These are phyloP conservation scores for Venustoraphidia nigricollis DNA, from an alignment of 2,888 invertebrate genomes.

Conservation along the genomic window DNA sequence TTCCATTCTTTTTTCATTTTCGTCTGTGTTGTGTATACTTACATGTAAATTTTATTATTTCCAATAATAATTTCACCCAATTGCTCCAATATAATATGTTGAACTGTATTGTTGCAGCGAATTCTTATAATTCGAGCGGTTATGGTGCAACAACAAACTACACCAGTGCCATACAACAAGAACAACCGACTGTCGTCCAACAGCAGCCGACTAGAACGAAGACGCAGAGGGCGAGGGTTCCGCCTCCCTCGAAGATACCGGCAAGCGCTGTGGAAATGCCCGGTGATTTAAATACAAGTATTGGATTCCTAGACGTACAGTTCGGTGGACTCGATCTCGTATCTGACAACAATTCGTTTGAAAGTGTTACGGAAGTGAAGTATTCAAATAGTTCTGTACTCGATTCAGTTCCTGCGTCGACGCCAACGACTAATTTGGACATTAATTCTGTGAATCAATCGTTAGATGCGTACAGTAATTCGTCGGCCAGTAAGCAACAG, in stretches of 20 bases:
- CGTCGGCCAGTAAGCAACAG: conserved; percentile 16
- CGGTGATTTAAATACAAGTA: conserved; percentile 62
- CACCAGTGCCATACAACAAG: background rate
- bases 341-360: conserved; percentile 34
- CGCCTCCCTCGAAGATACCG: conserved; percentile 86
- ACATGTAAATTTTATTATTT: too few species aligned
- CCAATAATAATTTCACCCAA: background rate
- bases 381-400: conserved; percentile 24
- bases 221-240: conserved; percentile 56
- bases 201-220: conserved; percentile 37
- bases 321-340: conserved; percentile 79
- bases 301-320: conserved; percentile 77
- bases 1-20: too few species aligned
- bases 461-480: conserved; percentile 25
- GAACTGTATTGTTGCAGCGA: background rate
- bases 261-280: conserved; percentile 94
- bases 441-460: conserved; percentile 30
- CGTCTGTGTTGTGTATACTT: too few species aligned
- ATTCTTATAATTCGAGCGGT: background rate
- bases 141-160: conserved; percentile 1
- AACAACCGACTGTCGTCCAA: conserved; percentile 5
- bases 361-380: conserved; percentile 29
- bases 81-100: background rate
- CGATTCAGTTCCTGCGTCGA: conserved; percentile 20
- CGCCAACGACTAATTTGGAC: conserved; percentile 18